These are phyloP conservation scores for Neolamprologus ventralis DNA, from an alignment of 2,113 vertebrate species.

Conservation along the genomic window DNA sequence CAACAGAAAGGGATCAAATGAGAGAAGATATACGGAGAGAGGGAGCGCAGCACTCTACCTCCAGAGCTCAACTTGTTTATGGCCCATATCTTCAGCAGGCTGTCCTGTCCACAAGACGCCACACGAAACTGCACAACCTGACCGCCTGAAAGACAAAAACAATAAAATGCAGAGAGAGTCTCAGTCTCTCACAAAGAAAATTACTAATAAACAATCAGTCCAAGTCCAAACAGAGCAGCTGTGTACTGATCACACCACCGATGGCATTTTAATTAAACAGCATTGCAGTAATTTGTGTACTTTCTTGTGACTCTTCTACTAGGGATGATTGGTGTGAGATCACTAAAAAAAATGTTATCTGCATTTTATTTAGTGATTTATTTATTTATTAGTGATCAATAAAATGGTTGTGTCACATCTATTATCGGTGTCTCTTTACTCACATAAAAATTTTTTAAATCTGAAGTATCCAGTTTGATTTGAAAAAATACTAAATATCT, in stretches of 20 bases:
- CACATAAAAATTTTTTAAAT: neutral
- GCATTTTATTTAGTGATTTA: neutral
- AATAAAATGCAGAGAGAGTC: neutral
- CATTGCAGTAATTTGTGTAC: neutral
- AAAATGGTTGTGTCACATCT: neutral
- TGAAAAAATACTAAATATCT: neutral
- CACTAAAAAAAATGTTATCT: neutral
- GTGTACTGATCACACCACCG: neutral
- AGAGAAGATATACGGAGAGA: neutral
- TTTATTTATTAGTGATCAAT: neutral
- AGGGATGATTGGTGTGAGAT: neutral
- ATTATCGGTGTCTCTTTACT: neutral
- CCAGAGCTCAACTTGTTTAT: constrained; percentile 57
- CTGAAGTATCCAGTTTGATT: neutral
- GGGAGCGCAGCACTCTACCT: constrained; percentile 63
- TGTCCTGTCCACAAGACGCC: constrained; percentile 94
- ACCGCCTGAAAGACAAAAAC: constrained; percentile 59
- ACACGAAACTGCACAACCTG: constrained; percentile 68
- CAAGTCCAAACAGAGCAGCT: neutral
- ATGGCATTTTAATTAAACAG: neutral
- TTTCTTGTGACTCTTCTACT: neutral
- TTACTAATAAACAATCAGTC: neutral
- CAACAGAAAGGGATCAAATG: neutral
- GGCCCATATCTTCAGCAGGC: constrained; percentile 83
- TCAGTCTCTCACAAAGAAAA: neutral